A percentile compares a stretch with the other conserved stretches of the same genome.
These are phyloP conservation scores for Pterostichus niger DNA, from an alignment of 2,888 invertebrate species.

Conservation along the genomic window DNA sequence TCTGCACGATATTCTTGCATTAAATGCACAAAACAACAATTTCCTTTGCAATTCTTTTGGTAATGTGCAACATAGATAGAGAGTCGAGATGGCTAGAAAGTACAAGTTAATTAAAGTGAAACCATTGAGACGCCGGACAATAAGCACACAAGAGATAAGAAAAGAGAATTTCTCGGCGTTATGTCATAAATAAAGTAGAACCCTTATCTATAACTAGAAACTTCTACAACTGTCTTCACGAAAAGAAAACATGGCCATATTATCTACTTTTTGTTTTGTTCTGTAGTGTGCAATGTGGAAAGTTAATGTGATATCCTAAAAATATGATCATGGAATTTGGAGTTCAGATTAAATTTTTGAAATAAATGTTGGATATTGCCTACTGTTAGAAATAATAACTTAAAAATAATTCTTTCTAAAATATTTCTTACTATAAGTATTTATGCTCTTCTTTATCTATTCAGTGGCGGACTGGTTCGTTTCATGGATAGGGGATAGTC, in stretches of 20 bases:
- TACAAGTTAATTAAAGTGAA: conserved; percentile 46
- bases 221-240: conserved; percentile 4
- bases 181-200: conserved; percentile 43
- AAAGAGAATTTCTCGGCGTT: neutral
- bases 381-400: too few relatives aligned
- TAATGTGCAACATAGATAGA: neutral
- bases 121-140: conserved; percentile 22
- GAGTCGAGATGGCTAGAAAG: conserved; percentile 9
- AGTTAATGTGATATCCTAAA: conserved; percentile 25
- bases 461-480: too few relatives aligned
- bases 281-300: conserved; percentile 7
- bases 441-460: too few relatives aligned
- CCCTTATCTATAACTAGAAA: conserved; percentile 48
- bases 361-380: too few relatives aligned
- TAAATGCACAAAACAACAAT: conserved; percentile 3
- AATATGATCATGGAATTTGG: neutral
- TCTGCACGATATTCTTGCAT: conserved; percentile 24
- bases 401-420: too few relatives aligned
- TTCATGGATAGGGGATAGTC: too few relatives aligned
- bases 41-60: conserved; percentile 3
- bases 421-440: too few relatives aligned
- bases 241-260: conserved; percentile 42
- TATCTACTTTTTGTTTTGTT: conserved; percentile 46
- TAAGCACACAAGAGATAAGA: conserved; percentile 41
- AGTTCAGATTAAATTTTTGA: neutral